Evolutionary conservation across 2,113 vertebrate species (phyloP), one percentile per base, ranked within the genome.

Genomic region (Otis tarda): DNA sequence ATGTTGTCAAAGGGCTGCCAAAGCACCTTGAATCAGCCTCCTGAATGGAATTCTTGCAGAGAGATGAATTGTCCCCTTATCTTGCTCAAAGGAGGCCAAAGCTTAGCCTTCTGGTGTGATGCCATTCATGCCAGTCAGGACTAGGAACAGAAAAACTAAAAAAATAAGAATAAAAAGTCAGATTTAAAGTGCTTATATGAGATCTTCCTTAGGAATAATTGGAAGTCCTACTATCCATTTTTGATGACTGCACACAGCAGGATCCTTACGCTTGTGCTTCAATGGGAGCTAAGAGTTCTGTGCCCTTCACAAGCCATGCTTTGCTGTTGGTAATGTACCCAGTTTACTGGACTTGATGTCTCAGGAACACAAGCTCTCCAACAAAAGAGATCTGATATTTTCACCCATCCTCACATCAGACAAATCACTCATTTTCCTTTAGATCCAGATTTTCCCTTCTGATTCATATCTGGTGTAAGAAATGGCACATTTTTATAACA

Each of bases 381-480:
- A 24, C 4, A 43, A 35, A 56, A 61, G 31, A 56, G 6, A 73
- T 39, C 18, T 23, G 17, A 5, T 82, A 59, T 67, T 81, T 84
- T 84, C 37, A 52, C 13, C 78, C 21, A 50, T 30, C 15, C 9
- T 60, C 43, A 39, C 6, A 59, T 43, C 65, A 75, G 19, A 43
- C 17, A 35, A 87, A 82, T 39, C 31, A 69, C 37, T 61, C 10
- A 25, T 80, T 69, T 76, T 23, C 35, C 20, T 27, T 2, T 16
- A 30, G 10, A 21, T 70, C 49, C 85, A 79, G 27, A n/a, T 35
- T 91, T 89, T 67, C 33, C n/a, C 7, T 87, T 78, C 28, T 69
- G 49, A 65, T 56, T 79, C 5, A 0, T 63, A 82, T 21, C 28
- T 35, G 47, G 0, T 0, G 0, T 28, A 63, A 35, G 37, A 79